Percentiles rank a stretch among this genome's conserved stretches.
Conservation (phyloP, 2,113 vertebrate genomes). For the Brienomyrus longianalis region DNA sequence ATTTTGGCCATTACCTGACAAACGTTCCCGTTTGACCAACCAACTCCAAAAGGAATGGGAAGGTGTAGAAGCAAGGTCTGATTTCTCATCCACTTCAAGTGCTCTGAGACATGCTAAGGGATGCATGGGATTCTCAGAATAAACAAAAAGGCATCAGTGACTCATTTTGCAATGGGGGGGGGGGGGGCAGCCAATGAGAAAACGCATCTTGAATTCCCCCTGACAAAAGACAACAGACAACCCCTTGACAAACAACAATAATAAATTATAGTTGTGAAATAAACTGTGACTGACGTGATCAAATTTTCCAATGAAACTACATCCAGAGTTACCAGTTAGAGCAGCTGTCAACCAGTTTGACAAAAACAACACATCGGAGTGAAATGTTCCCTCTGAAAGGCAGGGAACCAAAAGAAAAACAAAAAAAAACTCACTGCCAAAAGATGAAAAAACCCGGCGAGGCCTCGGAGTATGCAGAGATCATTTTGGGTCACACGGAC, state of each 20-base stretch:
- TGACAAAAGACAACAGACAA: background rate
- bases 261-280: background rate
- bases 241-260: background rate
- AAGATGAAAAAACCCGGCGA: background rate
- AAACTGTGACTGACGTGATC: background rate
- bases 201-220: background rate
- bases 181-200: background rate
- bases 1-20: background rate
- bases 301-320: background rate
- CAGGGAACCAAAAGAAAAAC: background rate
- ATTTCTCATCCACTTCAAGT: background rate
- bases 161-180: background rate
- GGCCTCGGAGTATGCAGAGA: background rate
- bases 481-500: background rate
- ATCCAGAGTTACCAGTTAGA: background rate
- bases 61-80: background rate
- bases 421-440: background rate
- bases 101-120: background rate
- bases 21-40: background rate
- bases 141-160: background rate
- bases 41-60: background rate
- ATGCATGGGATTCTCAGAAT: background rate
- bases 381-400: background rate
- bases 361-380: background rate
- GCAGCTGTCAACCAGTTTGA: background rate